phyloP scores from a whole-genome alignment of 2,797 vertebrate species.

The Etheostoma nigrum region DNA sequence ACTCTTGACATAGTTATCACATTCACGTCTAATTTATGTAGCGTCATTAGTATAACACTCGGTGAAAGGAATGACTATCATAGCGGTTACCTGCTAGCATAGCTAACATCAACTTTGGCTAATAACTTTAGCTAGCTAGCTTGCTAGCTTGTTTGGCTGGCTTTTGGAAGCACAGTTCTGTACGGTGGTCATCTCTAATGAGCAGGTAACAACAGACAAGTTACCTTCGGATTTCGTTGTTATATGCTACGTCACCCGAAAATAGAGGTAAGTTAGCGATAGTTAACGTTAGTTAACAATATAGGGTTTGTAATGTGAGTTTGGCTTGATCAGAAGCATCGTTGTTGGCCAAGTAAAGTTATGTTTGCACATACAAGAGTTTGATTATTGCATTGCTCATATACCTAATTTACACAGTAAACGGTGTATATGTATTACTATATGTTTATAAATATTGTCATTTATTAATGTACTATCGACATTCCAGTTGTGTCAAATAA shows the following conservation, averaged over 20 bases:
- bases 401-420: no score
- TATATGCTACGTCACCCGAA: not conserved
- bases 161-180: not conserved
- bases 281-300: not conserved
- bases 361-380: no score
- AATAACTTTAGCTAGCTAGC: conserved; percentile 1
- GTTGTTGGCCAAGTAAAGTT: no score
- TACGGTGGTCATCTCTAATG: not conserved
- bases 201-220: not conserved
- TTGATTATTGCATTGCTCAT: no score
- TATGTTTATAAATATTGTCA: no score
- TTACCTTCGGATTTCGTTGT: not conserved
- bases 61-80: not conserved
- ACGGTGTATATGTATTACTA: no score
- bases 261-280: not conserved
- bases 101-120: conserved; percentile 38
- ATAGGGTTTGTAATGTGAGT: not conserved
- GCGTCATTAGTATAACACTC: no score
- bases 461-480: no score
- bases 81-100: not conserved
- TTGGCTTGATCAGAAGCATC: not conserved
- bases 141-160: not conserved
- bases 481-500: no score
- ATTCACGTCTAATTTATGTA: not conserved
- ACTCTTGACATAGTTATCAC: no score